Conservation (phyloP, 2,113 vertebrate species). For the Redunca redunca region DNA sequence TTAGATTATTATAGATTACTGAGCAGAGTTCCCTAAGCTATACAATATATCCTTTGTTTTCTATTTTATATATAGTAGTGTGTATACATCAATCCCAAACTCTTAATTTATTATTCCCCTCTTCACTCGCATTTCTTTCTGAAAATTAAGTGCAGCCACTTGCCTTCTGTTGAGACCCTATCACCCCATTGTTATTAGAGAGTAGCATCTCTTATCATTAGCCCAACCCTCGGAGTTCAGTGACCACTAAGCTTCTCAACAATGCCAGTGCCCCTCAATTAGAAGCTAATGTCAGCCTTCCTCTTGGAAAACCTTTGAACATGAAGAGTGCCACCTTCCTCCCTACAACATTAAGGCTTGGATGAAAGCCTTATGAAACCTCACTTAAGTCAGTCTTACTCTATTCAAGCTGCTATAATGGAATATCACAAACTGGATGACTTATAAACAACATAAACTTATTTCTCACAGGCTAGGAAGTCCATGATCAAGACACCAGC, state of each 20-base stretch:
- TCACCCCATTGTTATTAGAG: not conserved
- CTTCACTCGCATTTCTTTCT: not conserved
- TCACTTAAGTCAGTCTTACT: not conserved
- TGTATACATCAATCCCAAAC: not conserved
- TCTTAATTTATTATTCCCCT: not conserved
- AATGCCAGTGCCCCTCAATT: not conserved
- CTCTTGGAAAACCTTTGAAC: not conserved
- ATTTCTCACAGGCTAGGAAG: not conserved
- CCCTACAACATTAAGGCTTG: not conserved
- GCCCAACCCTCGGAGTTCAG: not conserved
- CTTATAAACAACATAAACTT: not conserved
- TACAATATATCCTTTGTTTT: not conserved
- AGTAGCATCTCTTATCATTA: not conserved
- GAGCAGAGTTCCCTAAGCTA: not conserved
- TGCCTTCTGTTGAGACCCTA: not conserved
- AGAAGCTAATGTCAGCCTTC: not conserved
- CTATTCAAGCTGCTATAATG: not conserved
- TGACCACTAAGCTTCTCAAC: not conserved
- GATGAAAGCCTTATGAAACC: not conserved
- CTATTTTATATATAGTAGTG: not conserved
- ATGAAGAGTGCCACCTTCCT: not conserved
- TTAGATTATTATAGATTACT: not conserved
- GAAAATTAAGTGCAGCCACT: not conserved
- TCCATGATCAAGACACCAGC: not conserved
- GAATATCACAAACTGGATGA: not conserved